These are phyloP conservation scores for Anticlea derivata DNA, from an alignment of 2,888 invertebrate genomes.

Conservation along the genomic window DNA sequence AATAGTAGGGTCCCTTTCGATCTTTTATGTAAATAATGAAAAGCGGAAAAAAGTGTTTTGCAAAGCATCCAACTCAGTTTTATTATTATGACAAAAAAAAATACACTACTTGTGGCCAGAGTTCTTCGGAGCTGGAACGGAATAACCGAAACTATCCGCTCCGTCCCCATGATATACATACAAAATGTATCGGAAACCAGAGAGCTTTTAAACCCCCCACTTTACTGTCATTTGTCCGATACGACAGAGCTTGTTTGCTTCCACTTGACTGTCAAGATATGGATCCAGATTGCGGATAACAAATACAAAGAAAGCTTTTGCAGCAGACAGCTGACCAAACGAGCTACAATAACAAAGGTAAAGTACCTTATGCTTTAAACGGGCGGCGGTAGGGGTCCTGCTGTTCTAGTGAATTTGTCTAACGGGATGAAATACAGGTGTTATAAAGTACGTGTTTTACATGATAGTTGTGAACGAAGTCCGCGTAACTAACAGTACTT, in stretches of 20 bases:
- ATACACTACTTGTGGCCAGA: no score
- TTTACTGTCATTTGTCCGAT: constrained; percentile 25
- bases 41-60: no score
- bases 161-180: constrained; percentile 7
- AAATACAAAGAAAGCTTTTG: constrained; percentile 19
- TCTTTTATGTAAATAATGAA: no score
- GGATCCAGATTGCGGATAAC: constrained; percentile 21
- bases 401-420: constrained; percentile 22
- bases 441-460: constrained; percentile 10
- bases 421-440: constrained; percentile 13
- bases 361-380: constrained; percentile 8
- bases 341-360: neutral
- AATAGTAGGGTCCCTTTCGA: no score
- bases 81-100: no score
- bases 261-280: constrained; percentile 23
- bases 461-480: constrained; percentile 9
- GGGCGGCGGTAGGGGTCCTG: constrained; percentile 1
- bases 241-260: constrained; percentile 20
- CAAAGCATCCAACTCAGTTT: no score
- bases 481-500: constrained; percentile 16
- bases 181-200: constrained; percentile 9
- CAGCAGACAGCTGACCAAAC: constrained; percentile 13
- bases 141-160: no score
- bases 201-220: constrained; percentile 23
- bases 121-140: no score